phyloP scores from a whole-genome alignment of 64 coral and sea anemone genomes.

The Hydrozoanthus tunicans region DNA sequence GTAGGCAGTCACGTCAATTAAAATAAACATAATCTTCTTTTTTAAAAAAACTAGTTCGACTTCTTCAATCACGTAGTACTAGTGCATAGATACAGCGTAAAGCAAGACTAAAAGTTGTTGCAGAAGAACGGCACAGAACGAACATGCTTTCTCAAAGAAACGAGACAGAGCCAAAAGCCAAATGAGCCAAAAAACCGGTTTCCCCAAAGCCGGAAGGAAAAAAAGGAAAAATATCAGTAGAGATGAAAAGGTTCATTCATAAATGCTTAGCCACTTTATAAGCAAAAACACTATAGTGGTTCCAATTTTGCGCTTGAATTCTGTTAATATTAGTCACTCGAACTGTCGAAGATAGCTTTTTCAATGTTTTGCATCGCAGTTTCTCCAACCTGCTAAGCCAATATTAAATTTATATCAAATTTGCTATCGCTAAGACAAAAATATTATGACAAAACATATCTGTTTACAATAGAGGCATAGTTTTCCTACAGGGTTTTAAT shows the following conservation, averaged over 20 bases:
- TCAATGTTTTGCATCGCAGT: background rate
- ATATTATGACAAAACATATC: background rate
- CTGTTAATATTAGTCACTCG: background rate
- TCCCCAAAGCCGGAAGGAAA: background rate
- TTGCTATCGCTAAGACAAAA: background rate
- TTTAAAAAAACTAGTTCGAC: background rate
- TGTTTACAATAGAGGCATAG: background rate
- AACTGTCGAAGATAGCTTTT: background rate
- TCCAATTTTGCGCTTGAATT: background rate
- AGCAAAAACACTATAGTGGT: background rate
- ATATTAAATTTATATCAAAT: background rate
- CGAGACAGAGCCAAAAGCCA: background rate
- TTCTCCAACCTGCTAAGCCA: background rate
- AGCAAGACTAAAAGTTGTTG: background rate
- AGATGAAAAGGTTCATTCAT: too few species aligned
- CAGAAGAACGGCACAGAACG: background rate
- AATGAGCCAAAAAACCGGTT: background rate
- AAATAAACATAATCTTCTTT: conserved; percentile 16
- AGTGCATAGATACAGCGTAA: background rate
- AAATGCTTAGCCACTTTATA: background rate
- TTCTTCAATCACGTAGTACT: background rate
- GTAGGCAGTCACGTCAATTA: background rate
- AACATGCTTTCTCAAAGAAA: background rate
- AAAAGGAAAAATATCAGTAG: background rate
- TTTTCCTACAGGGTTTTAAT: background rate